A percentile compares a stretch with the other conserved stretches of the same genome.
Conservation (phyloP, 2,113 vertebrate genomes). For the Colinus virginianus region DNA sequence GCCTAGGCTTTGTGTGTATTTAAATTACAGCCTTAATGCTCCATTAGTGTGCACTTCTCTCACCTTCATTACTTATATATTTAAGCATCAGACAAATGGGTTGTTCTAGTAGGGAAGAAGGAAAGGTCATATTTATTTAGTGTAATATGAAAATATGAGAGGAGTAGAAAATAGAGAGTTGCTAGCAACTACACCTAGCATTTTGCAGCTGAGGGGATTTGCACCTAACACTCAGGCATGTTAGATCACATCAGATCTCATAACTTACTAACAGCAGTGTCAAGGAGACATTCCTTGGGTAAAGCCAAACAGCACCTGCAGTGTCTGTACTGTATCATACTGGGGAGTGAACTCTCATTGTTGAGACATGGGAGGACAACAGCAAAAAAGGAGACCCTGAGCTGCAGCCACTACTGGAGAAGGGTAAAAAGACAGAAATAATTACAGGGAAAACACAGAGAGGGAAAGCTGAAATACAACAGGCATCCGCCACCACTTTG, state of each 20-base stretch:
- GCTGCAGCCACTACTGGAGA: slow-evolving; percentile 16
- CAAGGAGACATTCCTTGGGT: slow-evolving; percentile 50
- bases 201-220: slow-evolving; percentile 42
- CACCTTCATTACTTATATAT: slow-evolving; percentile 52
- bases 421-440: slow-evolving; percentile 24
- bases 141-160: slow-evolving; percentile 71
- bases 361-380: not conserved
- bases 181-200: not conserved
- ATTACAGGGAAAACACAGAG: not conserved
- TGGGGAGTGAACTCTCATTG: not conserved
- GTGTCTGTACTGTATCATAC: slow-evolving; percentile 23
- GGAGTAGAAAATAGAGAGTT: slow-evolving; percentile 68
- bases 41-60: slow-evolving; percentile 27
- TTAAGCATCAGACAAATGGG: slow-evolving; percentile 60
- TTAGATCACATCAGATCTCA: slow-evolving; percentile 62
- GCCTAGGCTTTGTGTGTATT: not conserved
- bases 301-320: slow-evolving; percentile 50
- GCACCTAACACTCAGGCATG: slow-evolving; percentile 58
- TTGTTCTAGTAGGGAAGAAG: slow-evolving; percentile 30
- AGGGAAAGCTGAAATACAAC: not conserved
- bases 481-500: not conserved
- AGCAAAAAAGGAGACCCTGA: not conserved
- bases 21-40: slow-evolving; percentile 14
- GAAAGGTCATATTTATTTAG: slow-evolving; percentile 62
- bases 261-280: slow-evolving; percentile 60